phyloP scores from a whole-genome alignment of 2,797 vertebrate species.

The Leucoraja ocellata region DNA sequence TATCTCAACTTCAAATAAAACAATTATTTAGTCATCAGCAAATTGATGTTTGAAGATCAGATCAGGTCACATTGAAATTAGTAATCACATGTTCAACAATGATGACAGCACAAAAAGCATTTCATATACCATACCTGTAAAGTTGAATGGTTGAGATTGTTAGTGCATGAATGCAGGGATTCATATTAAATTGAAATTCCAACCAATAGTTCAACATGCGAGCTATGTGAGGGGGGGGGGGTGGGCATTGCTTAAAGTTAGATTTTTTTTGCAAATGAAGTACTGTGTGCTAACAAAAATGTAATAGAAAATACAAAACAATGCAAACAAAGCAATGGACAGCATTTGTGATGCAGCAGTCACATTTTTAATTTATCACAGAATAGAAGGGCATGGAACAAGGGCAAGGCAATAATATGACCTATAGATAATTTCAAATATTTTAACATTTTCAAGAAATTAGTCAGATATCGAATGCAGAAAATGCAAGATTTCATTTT shows the following conservation, averaged over 20 bases:
- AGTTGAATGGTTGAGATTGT: too few species aligned
- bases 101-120: background rate
- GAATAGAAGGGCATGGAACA: background rate
- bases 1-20: background rate
- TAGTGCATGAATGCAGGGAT: background rate
- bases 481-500: background rate
- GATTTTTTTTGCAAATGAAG: background rate
- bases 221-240: too few species aligned
- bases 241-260: background rate
- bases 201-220: background rate
- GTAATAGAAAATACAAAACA: background rate
- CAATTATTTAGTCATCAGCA: background rate
- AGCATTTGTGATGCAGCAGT: background rate
- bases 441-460: background rate
- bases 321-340: background rate
- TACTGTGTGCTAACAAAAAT: background rate
- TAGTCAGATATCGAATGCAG: background rate
- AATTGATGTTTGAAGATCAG: background rate
- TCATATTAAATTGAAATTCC: background rate
- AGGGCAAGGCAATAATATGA: background rate
- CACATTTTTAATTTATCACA: background rate
- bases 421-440: background rate
- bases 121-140: background rate
- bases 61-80: background rate
- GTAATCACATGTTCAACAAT: background rate